Conservation (phyloP, 2,888 invertebrate species). For the Epirrita christyi region DNA sequence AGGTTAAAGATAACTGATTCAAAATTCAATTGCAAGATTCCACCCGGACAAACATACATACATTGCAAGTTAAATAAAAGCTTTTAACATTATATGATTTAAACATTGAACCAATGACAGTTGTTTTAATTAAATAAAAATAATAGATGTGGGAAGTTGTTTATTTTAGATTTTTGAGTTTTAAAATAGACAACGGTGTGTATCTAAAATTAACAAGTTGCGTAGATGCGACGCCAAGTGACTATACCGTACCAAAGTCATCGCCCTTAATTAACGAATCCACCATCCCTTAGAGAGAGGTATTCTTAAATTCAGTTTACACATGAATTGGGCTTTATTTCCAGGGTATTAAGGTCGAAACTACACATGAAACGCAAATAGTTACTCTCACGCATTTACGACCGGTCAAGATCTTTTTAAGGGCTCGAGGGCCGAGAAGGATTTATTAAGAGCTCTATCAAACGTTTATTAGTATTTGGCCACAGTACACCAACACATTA, state of each 20-base stretch:
- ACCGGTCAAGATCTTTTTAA: constrained; percentile 34
- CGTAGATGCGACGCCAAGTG: constrained; percentile 45
- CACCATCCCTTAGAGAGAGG: constrained; percentile 29
- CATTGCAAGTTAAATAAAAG: no score
- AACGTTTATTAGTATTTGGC: constrained; percentile 28
- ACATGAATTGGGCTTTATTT: constrained; percentile 21
- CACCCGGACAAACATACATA: no score
- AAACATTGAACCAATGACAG: no score
- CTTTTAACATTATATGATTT: no score
- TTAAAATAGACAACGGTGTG: constrained; percentile 19
- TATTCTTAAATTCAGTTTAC: constrained; percentile 31
- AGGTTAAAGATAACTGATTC: no score
- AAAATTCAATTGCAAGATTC: no score
- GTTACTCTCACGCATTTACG: constrained; percentile 31
- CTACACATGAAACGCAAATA: constrained; percentile 5
- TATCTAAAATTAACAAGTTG: constrained; percentile 45
- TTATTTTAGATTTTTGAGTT: no score
- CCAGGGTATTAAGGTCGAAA: constrained; percentile 18
- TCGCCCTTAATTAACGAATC: constrained; percentile 42
- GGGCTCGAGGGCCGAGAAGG: constrained; percentile 28
- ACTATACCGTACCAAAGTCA: constrained; percentile 45
- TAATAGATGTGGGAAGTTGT: no score
- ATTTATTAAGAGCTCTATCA: constrained; percentile 34
- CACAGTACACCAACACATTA: no score
- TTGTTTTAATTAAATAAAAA: no score